These are phyloP conservation scores for Eristalis intricaria DNA, from an alignment of 2,888 invertebrate genomes.

Conservation along the genomic window DNA sequence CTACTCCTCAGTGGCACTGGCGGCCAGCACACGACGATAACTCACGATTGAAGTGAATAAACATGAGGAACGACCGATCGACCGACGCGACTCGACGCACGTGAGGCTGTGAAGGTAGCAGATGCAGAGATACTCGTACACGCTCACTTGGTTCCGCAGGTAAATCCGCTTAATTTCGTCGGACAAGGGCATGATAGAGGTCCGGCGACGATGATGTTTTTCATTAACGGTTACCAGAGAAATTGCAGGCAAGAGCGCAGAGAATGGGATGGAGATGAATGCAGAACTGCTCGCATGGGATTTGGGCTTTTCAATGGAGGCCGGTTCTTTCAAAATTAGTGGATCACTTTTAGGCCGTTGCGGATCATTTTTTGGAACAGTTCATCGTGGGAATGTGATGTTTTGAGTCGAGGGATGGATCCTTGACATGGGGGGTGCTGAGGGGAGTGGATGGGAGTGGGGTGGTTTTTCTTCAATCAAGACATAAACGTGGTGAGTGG, in stretches of 20 bases:
- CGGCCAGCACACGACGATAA: conserved; percentile 25
- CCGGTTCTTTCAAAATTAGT: neutral
- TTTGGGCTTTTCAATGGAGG: neutral
- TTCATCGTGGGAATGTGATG: neutral
- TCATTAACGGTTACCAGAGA: neutral
- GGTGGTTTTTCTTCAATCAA: too few relatives aligned
- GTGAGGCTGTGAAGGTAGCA: conserved; percentile 2
- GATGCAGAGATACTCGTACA: conserved; percentile 1
- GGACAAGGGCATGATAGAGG: conserved; percentile 8
- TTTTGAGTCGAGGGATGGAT: neutral
- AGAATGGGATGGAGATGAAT: neutral
- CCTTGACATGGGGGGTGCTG: too few relatives aligned
- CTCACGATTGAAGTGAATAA: conserved; percentile 58
- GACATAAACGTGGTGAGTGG: too few relatives aligned
- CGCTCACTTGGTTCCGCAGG: conserved; percentile 30
- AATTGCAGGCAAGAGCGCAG: neutral
- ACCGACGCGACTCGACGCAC: neutral
- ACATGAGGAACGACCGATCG: conserved; percentile 11
- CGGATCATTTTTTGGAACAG: neutral
- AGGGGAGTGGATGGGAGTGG: neutral
- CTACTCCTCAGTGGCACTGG: conserved; percentile 29
- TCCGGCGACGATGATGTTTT: neutral
- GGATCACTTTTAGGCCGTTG: neutral
- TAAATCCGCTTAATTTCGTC: conserved; percentile 58
- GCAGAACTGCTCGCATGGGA: neutral